phyloP scores from a whole-genome alignment of 2,888 invertebrate species.

The Drosophila austrosaltans region DNA sequence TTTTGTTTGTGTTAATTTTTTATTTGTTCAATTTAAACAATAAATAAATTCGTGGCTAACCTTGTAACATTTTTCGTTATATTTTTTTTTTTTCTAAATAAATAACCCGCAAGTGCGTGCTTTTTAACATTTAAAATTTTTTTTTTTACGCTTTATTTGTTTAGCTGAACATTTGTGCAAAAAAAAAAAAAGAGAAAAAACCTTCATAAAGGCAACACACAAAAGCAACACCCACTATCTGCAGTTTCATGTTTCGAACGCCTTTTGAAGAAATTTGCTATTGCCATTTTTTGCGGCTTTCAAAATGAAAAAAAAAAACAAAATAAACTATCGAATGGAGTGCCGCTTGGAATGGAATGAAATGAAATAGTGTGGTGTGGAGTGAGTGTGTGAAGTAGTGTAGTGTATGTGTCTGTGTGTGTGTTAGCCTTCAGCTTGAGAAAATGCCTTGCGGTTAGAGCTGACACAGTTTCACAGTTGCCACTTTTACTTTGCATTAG shows the following conservation, averaged over 20 bases:
- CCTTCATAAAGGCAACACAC: conserved; percentile 53
- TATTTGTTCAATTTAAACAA: conserved; percentile 50
- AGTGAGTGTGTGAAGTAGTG: too few species aligned
- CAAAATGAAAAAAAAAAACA: neutral
- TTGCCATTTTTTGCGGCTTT: conserved; percentile 8
- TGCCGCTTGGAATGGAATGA: neutral
- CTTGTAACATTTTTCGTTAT: conserved; percentile 48
- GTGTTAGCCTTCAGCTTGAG: conserved; percentile 54
- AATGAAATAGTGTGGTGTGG: too few species aligned
- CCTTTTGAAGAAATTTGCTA: conserved; percentile 49
- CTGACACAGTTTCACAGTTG: conserved; percentile 59
- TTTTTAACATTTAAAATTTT: conserved; percentile 52
- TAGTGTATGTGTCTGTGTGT: too few species aligned
- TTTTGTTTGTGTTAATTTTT: conserved; percentile 35
- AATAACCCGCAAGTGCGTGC: conserved; percentile 47
- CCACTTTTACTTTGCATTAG: conserved; percentile 37
- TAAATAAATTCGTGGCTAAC: conserved; percentile 47
- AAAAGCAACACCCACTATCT: conserved; percentile 60
- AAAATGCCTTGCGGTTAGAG: conserved; percentile 62
- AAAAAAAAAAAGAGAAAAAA: conserved; percentile 42
- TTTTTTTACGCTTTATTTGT: conserved; percentile 43
- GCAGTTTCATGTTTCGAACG: conserved; percentile 8
- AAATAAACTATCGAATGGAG: conserved; percentile 2
- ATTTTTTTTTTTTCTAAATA: conserved; percentile 44
- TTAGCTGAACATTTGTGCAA: conserved; percentile 34